These are phyloP conservation scores for Eira barbara DNA, from an alignment of 2,113 vertebrate genomes.

Conservation along the genomic window DNA sequence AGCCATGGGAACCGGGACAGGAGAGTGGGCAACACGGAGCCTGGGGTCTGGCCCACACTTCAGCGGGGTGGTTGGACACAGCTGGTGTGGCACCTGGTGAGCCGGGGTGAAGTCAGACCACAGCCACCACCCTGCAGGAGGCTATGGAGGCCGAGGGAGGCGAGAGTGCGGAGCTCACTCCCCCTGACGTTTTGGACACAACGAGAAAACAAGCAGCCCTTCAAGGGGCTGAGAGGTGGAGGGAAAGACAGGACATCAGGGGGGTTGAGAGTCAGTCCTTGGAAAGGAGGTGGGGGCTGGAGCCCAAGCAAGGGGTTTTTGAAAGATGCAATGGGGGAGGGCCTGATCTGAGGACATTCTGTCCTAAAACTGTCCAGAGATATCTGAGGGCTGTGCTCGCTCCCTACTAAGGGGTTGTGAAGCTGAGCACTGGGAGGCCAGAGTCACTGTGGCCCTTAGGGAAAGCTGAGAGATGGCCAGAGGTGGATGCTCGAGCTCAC, in stretches of 20 bases:
- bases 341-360: neutral
- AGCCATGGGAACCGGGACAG: neutral
- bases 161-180: neutral
- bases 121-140: too few relatives aligned
- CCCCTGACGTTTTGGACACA: neutral
- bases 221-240: accelerated
- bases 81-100: neutral
- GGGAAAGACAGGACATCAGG: neutral
- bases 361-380: neutral
- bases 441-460: neutral
- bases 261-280: neutral
- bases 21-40: neutral
- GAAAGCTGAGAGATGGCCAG: neutral
- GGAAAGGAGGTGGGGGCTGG: neutral
- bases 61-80: neutral
- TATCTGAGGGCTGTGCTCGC: neutral
- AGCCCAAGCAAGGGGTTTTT: neutral
- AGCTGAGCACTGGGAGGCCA: accelerated
- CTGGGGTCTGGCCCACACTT: neutral
- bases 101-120: neutral
- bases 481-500: neutral
- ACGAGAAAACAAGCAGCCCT: too few relatives aligned
- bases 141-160: neutral
- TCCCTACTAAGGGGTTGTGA: neutral
- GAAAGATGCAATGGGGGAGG: neutral